A percentile compares a stretch with the other conserved stretches of the same genome.
phyloP scores from a whole-genome alignment of 2,888 invertebrate species.

The Coremacera marginata region DNA sequence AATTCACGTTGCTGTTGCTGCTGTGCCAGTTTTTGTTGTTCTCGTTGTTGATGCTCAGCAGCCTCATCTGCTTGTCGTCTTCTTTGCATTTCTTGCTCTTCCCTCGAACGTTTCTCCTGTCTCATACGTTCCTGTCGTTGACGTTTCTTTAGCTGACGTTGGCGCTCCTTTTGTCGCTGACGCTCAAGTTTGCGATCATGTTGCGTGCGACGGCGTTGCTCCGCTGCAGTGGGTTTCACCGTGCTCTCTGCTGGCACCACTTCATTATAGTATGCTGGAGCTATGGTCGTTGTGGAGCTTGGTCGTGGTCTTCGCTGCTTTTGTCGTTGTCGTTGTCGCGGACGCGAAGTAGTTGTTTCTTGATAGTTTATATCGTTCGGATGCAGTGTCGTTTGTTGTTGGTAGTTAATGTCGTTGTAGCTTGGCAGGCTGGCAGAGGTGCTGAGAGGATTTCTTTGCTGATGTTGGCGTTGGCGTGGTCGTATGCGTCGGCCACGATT shows the following conservation, averaged over 20 bases:
- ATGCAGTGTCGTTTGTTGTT: slow-evolving; percentile 41
- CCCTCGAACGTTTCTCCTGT: slow-evolving; percentile 49
- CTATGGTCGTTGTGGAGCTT: slow-evolving; percentile 37
- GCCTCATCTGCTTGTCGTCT: slow-evolving; percentile 38
- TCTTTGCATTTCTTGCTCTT: slow-evolving; percentile 46
- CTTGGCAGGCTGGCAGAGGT: slow-evolving; percentile 46
- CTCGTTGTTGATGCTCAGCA: slow-evolving; percentile 38
- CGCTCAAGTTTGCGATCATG: slow-evolving; percentile 59
- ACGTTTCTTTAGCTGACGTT: slow-evolving; percentile 53
- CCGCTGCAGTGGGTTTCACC: slow-evolving; percentile 16
- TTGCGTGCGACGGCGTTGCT: slow-evolving; percentile 50
- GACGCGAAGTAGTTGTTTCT: slow-evolving; percentile 32
- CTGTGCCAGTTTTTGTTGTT: slow-evolving; percentile 34
- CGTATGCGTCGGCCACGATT: slow-evolving; percentile 45
- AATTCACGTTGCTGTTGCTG: slow-evolving; percentile 42
- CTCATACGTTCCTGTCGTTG: slow-evolving; percentile 55
- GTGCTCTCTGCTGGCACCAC: slow-evolving; percentile 34
- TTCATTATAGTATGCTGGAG: slow-evolving; percentile 50
- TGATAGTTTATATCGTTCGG: slow-evolving; percentile 49
- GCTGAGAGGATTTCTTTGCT: neutral
- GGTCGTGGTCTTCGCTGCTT: slow-evolving; percentile 36
- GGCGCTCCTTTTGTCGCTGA: slow-evolving; percentile 58
- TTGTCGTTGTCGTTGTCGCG: slow-evolving; percentile 38
- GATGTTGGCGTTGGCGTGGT: slow-evolving; percentile 46
- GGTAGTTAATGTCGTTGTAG: slow-evolving; percentile 55